Evolutionary conservation across 2,797 vertebrate genomes (phyloP), one percentile per base, ranked within the genome.

Genomic region (Cossypha heuglini): DNA sequence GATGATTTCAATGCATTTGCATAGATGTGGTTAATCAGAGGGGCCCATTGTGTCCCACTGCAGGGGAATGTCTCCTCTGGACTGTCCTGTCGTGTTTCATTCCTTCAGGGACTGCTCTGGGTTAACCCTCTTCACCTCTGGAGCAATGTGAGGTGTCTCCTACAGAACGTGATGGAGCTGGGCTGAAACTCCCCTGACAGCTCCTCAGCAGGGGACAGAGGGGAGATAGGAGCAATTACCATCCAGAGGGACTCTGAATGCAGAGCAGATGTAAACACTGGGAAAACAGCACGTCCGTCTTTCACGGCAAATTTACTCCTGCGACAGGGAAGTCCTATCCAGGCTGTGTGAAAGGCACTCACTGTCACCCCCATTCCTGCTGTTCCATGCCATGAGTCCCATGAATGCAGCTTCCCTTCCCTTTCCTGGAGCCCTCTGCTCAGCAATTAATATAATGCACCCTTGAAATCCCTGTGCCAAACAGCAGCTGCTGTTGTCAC

Each of bases 211-310:
- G 92, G 93, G 86, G 83, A 35, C 43, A 5, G 77, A 33, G 67
- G 29, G 61, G 72, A 75, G 29, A 81, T 51, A 63, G 91, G 18
- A 94, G 79, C 94, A 89, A 94, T 95, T 94, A 93, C 20, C 74
- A 87, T 71, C 74, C 93, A 55, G 80, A 73, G 74, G 61, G 77
- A 13, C 51, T 33, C 83, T 45, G 76, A 69, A 45, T 62, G 74
- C 69, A 7, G 76, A 82, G 20, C 92, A 95, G 90, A 92, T 79
- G 55, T 61, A 73, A 94, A 22, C 55, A 4, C 63, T 33, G 92
- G 74, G 69, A 79, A 64, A 79, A 52, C 82, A 90, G 63, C 79
- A 37, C 1, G 63, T 26, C 69, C 40, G 88, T 35, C 86, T 90
- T 75, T 93, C 90, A 92, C 0, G 18, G 90, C 86, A 93, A 31